These are phyloP conservation scores for Carcina quercana DNA, from an alignment of 2,888 invertebrate species.

Conservation along the genomic window DNA sequence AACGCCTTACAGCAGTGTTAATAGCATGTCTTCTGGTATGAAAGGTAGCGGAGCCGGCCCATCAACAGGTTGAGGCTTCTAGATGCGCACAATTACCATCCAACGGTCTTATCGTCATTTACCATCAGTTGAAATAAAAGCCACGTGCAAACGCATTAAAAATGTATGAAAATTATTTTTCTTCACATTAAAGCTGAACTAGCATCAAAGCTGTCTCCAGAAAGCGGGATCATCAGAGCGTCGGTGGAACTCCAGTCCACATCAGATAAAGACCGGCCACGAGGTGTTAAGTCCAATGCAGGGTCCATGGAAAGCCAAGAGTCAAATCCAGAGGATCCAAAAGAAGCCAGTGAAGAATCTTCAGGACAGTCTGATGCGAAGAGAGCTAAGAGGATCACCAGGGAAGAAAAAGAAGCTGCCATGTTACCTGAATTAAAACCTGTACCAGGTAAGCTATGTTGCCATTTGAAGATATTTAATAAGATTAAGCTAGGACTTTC, in stretches of 20 bases:
- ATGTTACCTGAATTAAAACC: slow-evolving; percentile 89
- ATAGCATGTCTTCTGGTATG: too few species aligned
- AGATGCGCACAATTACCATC: too few species aligned
- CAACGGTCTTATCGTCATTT: too few species aligned
- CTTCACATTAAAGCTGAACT: slow-evolving; percentile 60
- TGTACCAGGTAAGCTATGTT: slow-evolving; percentile 72
- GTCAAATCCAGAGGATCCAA: not conserved
- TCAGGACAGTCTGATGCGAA: slow-evolving; percentile 54
- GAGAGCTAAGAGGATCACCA: slow-evolving; percentile 53
- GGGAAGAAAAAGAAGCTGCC: slow-evolving; percentile 78
- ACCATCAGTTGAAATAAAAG: too few species aligned
- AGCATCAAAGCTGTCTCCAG: slow-evolving; percentile 78
- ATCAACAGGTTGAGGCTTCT: too few species aligned
- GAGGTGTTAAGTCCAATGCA: slow-evolving; percentile 63
- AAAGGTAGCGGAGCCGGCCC: too few species aligned
- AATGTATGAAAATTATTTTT: not conserved
- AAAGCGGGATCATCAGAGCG: slow-evolving; percentile 84
- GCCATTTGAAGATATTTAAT: too few species aligned
- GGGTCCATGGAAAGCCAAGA: slow-evolving; percentile 29
- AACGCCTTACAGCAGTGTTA: too few species aligned
- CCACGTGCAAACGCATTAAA: too few species aligned
- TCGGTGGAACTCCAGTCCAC: slow-evolving; percentile 86
- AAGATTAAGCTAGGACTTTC: too few species aligned
- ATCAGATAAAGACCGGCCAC: slow-evolving; percentile 80
- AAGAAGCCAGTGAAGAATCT: not conserved